These are phyloP conservation scores for Grantiella picta DNA, from an alignment of 2,113 vertebrate species.

Conservation along the genomic window DNA sequence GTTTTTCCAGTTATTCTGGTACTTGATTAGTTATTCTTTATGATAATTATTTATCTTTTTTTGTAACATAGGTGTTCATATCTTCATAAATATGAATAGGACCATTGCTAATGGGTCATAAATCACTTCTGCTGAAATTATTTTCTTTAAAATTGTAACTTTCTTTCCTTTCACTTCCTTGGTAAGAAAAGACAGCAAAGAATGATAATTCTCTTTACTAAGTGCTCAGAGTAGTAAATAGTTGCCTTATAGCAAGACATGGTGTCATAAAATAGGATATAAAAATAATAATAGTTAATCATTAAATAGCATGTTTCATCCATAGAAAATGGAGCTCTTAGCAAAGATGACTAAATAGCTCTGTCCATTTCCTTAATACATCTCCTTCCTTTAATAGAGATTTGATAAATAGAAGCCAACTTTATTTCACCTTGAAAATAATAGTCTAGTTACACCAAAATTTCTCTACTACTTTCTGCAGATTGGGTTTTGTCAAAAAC, in stretches of 20 bases:
- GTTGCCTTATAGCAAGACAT: constrained; percentile 11
- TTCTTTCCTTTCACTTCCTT: background rate
- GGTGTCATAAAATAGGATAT: constrained; percentile 9
- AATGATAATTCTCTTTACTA: background rate
- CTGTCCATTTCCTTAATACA: constrained; percentile 1
- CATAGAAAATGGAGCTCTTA: constrained; percentile 25
- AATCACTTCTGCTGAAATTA: background rate
- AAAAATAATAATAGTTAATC: constrained; percentile 37
- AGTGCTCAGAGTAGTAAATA: constrained; percentile 17
- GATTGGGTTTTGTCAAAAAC: background rate
- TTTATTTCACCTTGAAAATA: constrained; percentile 3
- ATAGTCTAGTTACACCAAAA: background rate
- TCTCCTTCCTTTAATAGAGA: background rate
- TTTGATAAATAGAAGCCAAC: background rate
- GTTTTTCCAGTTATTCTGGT: background rate
- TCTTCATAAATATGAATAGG: background rate
- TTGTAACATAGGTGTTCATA: background rate
- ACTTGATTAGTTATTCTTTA: background rate
- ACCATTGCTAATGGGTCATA: background rate
- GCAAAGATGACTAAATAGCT: background rate
- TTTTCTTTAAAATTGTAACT: background rate
- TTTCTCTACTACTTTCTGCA: background rate
- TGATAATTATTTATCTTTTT: background rate
- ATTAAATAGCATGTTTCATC: constrained; percentile 12
- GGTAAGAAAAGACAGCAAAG: background rate